phyloP scores from a whole-genome alignment of 2,888 invertebrate species.

The Platycheirus albimanus region DNA sequence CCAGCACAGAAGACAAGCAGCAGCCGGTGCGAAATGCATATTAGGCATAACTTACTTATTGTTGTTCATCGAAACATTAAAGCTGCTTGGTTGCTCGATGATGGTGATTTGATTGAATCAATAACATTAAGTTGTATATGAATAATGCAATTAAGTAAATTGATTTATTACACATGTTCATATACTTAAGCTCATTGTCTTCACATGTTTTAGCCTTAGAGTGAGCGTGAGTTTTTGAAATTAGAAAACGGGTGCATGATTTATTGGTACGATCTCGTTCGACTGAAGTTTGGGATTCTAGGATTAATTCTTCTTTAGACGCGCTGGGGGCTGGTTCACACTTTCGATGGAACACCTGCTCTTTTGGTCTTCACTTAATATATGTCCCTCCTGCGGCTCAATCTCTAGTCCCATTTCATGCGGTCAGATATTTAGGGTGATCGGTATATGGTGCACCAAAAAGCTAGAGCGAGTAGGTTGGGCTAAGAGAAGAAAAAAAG shows the following conservation, averaged over 20 bases:
- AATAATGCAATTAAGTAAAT: slow-evolving; percentile 42
- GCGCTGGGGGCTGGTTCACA: too few relatives aligned
- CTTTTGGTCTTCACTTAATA: too few relatives aligned
- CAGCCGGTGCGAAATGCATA: slow-evolving; percentile 34
- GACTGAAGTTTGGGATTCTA: too few relatives aligned
- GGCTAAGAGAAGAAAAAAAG: too few relatives aligned
- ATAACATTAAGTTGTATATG: slow-evolving; percentile 57
- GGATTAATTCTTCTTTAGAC: too few relatives aligned
- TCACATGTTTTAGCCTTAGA: slow-evolving; percentile 1
- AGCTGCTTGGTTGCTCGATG: slow-evolving; percentile 22
- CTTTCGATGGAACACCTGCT: too few relatives aligned
- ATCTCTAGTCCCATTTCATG: too few relatives aligned
- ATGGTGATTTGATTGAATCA: slow-evolving; percentile 60
- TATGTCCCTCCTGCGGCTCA: too few relatives aligned
- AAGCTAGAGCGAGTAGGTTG: too few relatives aligned
- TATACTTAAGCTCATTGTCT: slow-evolving; percentile 15
- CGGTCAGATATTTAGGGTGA: too few relatives aligned
- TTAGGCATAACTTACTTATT: slow-evolving; percentile 20
- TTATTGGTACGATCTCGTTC: background rate
- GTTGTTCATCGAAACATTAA: slow-evolving; percentile 52
- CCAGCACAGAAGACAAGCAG: slow-evolving; percentile 4
- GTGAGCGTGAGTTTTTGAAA: background rate
- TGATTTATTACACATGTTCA: slow-evolving; percentile 37
- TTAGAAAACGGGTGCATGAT: background rate
- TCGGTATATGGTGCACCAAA: too few relatives aligned